Evolutionary conservation across 2,888 invertebrate genomes (phyloP).

Genomic region (Apotomis betuletana): DNA sequence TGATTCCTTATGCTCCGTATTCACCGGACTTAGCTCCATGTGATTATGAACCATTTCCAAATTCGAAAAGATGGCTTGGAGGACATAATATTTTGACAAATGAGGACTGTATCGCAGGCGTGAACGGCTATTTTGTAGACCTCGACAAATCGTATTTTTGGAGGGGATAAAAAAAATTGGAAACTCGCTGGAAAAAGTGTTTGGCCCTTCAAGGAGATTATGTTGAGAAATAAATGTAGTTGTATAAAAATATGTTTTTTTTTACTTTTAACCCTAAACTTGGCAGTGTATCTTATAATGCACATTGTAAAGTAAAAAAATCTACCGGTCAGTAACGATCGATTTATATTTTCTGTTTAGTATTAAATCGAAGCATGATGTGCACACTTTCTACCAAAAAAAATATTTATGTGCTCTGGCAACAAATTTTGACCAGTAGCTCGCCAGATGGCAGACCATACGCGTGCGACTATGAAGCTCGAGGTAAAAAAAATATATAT

Average conservation of each 20-base stretch:
- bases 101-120: not conserved
- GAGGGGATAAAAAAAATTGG: not conserved
- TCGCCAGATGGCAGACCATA: too few species aligned
- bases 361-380: too few species aligned
- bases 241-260: not conserved
- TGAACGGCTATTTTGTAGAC: conserved; percentile 6
- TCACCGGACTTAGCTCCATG: not conserved
- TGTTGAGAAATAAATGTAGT: not conserved
- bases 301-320: too few species aligned
- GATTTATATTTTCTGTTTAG: too few species aligned
- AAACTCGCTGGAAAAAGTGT: conserved; percentile 4
- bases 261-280: too few species aligned
- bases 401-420: too few species aligned
- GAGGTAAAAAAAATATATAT: too few species aligned
- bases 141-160: not conserved
- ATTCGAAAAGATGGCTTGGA: not conserved
- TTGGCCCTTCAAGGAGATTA: not conserved
- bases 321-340: too few species aligned
- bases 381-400: too few species aligned
- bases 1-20: not conserved
- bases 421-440: too few species aligned
- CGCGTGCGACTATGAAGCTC: too few species aligned
- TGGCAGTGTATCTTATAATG: too few species aligned
- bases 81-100: not conserved
- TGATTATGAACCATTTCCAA: conserved; percentile 8